phyloP scores from a whole-genome alignment of 2,797 vertebrate species.

The Pampus argenteus region DNA sequence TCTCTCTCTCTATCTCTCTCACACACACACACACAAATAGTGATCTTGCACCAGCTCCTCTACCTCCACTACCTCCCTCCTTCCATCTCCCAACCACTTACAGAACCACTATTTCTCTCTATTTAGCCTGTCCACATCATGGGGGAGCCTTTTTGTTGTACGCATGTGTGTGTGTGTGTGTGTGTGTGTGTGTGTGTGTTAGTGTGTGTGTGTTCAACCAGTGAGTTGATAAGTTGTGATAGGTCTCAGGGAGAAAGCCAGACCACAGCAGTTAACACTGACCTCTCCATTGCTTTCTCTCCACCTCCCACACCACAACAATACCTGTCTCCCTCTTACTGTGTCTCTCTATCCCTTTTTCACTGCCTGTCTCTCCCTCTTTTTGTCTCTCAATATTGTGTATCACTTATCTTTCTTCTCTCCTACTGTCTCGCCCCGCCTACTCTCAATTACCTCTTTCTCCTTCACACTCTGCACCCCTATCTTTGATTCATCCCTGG shows the following conservation, averaged over 20 bases:
- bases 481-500: background rate
- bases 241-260: constrained; percentile 73
- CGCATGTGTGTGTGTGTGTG: constrained; percentile 25
- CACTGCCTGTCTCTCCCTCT: constrained; percentile 14
- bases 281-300: constrained; percentile 62
- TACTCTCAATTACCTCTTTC: constrained; percentile 13
- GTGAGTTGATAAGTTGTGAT: constrained; percentile 73
- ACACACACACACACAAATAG: constrained; percentile 20
- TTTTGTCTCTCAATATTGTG: background rate
- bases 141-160: constrained; percentile 11
- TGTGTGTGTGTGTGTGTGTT: constrained; percentile 9
- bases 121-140: constrained; percentile 62
- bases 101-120: constrained; percentile 68
- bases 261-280: constrained; percentile 76
- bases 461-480: background rate
- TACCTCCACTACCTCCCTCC: constrained; percentile 42
- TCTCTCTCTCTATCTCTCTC: too few relatives aligned
- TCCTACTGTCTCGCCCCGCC: background rate
- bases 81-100: constrained; percentile 61
- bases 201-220: constrained; percentile 44
- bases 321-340: constrained; percentile 38
- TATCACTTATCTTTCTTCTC: background rate
- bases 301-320: constrained; percentile 54
- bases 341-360: constrained; percentile 17
- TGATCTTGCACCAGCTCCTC: constrained; percentile 29